Evolutionary conservation across 2,113 vertebrate genomes (phyloP), one percentile per base, ranked within the genome.

Genomic region (Malurus melanocephalus): DNA sequence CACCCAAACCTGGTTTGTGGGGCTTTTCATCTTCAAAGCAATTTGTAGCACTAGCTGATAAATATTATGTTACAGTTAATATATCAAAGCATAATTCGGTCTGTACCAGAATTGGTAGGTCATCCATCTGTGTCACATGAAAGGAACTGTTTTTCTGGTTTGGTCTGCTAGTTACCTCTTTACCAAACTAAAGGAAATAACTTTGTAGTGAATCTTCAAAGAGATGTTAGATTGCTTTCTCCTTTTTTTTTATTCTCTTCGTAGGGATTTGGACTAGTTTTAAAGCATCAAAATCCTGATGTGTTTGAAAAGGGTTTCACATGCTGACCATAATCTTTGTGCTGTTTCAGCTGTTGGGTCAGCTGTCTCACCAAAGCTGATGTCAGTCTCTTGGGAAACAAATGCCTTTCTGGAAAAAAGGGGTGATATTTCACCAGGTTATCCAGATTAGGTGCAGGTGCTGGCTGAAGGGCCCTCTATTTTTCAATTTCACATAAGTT

Each of bases 21-120:
- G 22, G 18, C 74, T 91, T 93, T 93, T 95, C 67, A 76, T 93
- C 94, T 94, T 95, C 90, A 94, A 94, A 95, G 92, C 48, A 48
- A 59, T 93, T 88, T 93, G 53, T 88, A 90, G 53, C 69, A 18
- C 66, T 52, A 38, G 67, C 74, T 86, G 78, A 88, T 93, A 90
- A 91, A 90, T 90, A 90, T 78, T 77, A 75, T 79, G 94, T 90
- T 94, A 75, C 88, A 90, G 86, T 93, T 93, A 93, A 88, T 91
- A 66, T 90, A 84, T 88, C 94, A 94, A 94, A 93, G 80, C 69
- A 45, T 83, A 89, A 57, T 73, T 73, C 43, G 59, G 82, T 75
- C 60, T 89, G 65, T 89, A 91, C 64, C 59, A 68, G 88, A 89
- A 61, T 30, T 89, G 80, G 55, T 72, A 24, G 92, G 72, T 84